phyloP scores from a whole-genome alignment of 2,113 vertebrate species.

The Panthera uncia region DNA sequence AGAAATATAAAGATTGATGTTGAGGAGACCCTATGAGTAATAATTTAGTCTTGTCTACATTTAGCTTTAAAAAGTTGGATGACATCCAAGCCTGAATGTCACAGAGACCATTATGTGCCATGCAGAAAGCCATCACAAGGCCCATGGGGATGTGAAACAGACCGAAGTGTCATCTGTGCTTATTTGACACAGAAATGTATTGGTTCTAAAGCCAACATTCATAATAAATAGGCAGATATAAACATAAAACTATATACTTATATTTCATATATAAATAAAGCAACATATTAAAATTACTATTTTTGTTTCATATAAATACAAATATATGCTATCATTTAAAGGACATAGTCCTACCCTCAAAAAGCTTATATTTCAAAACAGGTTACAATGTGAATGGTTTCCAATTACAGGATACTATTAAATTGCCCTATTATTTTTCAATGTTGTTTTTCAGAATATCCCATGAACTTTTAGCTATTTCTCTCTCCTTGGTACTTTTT shows the following conservation, averaged over 20 bases:
- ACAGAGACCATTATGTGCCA: conserved; percentile 37
- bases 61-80: conserved; percentile 61
- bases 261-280: conserved; percentile 29
- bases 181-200: conserved; percentile 66
- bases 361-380: conserved; percentile 46
- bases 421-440: not conserved
- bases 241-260: not conserved
- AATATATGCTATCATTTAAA: conserved; percentile 8
- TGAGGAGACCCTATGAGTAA: conserved; percentile 51
- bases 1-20: conserved; percentile 44
- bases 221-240: conserved; percentile 43
- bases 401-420: not conserved
- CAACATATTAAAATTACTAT: not conserved
- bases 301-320: conserved; percentile 17
- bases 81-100: conserved; percentile 53
- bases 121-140: conserved; percentile 59
- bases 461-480: not conserved
- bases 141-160: conserved; percentile 38
- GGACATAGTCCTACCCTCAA: conserved; percentile 6
- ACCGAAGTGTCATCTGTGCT: conserved; percentile 56
- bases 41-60: conserved; percentile 55
- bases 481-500: not conserved
- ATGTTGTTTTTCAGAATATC: not conserved
- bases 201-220: conserved; percentile 48
- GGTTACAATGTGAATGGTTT: not conserved